These are phyloP conservation scores for Augiades crinisus DNA, from an alignment of 2,888 invertebrate species.

Conservation along the genomic window DNA sequence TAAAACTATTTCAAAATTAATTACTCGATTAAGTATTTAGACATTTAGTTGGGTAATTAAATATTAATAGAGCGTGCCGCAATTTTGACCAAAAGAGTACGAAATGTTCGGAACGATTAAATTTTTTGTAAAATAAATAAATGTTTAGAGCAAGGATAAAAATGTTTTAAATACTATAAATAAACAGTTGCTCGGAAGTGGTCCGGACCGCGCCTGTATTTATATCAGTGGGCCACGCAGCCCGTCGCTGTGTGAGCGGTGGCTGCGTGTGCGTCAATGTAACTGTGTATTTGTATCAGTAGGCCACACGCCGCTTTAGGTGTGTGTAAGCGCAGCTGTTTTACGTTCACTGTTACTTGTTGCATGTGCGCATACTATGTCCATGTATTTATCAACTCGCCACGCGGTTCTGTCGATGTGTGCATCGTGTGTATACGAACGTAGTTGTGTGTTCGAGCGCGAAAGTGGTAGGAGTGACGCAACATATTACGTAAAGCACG, in stretches of 20 bases:
- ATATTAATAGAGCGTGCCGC: too few species aligned
- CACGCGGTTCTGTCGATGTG: conserved; percentile 29
- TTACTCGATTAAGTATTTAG: too few species aligned
- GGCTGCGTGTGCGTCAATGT: conserved; percentile 30
- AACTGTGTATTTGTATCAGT: conserved; percentile 18
- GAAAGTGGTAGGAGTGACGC: conserved; percentile 36
- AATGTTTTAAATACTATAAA: background rate
- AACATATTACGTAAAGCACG: conserved; percentile 31
- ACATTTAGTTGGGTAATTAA: too few species aligned
- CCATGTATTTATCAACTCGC: conserved; percentile 5
- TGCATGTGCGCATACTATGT: background rate
- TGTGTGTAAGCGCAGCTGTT: conserved; percentile 1
- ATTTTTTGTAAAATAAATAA: too few species aligned
- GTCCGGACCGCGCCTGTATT: conserved; percentile 8
- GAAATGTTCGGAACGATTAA: too few species aligned
- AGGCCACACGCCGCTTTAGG: conserved; percentile 2
- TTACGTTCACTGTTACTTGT: background rate
- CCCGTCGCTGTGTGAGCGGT: conserved; percentile 3
- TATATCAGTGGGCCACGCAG: conserved; percentile 11
- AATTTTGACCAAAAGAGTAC: too few species aligned
- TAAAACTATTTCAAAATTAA: too few species aligned
- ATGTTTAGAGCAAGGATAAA: too few species aligned
- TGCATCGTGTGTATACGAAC: conserved; percentile 39
- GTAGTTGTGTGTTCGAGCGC: conserved; percentile 33
- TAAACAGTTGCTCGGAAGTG: conserved; percentile 4